These are phyloP conservation scores for Perca schrenkii DNA, from an alignment of 2,113 vertebrate species.

Conservation along the genomic window DNA sequence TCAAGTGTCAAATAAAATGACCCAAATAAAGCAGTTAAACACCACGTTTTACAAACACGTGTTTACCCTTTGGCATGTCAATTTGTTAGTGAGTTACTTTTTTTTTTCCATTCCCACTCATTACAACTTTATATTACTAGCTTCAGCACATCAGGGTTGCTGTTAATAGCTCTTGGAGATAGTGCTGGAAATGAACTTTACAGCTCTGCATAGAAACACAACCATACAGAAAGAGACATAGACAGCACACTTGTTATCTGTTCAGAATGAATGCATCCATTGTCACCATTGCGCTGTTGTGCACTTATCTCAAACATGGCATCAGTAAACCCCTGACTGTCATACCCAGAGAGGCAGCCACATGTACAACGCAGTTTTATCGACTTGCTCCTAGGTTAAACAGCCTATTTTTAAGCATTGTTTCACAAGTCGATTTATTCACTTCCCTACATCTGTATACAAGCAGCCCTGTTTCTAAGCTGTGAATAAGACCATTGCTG, in stretches of 20 bases:
- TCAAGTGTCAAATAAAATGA: slow-evolving; percentile 32
- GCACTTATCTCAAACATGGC: slow-evolving; percentile 28
- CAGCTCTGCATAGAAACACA: background rate
- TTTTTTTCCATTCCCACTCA: too few species aligned
- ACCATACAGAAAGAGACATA: background rate
- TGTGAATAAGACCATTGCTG: background rate
- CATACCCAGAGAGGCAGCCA: background rate
- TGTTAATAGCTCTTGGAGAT: background rate
- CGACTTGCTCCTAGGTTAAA: background rate
- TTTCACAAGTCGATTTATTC: slow-evolving; percentile 33
- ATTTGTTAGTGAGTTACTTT: background rate
- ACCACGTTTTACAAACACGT: slow-evolving; percentile 12
- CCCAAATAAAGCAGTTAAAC: slow-evolving; percentile 2
- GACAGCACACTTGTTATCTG: background rate
- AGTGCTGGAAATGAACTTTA: slow-evolving; percentile 3
- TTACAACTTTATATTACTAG: background rate
- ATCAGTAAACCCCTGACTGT: slow-evolving; percentile 19
- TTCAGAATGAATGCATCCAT: slow-evolving; percentile 20
- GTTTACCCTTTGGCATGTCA: slow-evolving; percentile 4
- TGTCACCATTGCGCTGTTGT: slow-evolving; percentile 30
- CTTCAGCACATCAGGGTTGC: background rate
- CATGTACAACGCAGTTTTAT: slow-evolving; percentile 8
- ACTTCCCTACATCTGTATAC: background rate
- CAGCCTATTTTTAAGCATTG: background rate
- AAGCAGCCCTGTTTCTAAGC: background rate